Conservation (phyloP, 2,113 vertebrate species). For the Axis porcinus region DNA sequence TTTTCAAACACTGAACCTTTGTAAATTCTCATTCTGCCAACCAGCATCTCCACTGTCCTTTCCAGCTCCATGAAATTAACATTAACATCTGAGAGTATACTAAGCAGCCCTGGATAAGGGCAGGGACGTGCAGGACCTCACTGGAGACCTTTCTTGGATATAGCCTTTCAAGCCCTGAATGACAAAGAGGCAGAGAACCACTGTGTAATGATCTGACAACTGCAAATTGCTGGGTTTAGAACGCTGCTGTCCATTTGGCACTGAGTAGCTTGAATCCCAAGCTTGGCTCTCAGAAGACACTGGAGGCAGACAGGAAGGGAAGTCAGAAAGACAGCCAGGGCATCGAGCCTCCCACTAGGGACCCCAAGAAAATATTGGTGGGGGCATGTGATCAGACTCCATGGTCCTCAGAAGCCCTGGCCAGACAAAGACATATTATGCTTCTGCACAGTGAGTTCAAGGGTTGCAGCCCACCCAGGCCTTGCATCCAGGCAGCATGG, state of each 20-base stretch:
- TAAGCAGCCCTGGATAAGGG: neutral
- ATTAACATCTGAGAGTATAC: neutral
- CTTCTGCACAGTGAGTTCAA: constrained; percentile 61
- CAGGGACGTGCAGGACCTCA: neutral
- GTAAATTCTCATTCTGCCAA: neutral
- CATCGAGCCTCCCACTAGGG: constrained; percentile 72
- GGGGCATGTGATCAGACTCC: constrained; percentile 66
- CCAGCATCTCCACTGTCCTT: neutral
- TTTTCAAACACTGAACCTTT: neutral
- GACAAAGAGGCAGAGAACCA: neutral
- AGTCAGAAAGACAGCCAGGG: constrained; percentile 60
- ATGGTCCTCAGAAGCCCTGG: constrained; percentile 51
- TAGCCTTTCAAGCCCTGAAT: neutral
- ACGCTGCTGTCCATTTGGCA: neutral
- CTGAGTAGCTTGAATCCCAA: neutral
- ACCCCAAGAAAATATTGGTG: constrained; percentile 77
- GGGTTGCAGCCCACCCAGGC: constrained; percentile 64
- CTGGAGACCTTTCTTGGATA: neutral
- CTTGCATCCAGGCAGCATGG: constrained; percentile 71
- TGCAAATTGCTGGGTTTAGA: neutral
- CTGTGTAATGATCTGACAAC: neutral
- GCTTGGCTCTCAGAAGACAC: neutral
- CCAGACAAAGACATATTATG: constrained; percentile 78
- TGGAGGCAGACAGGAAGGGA: neutral
- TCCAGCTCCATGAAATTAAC: neutral